Evolutionary conservation across 2,113 vertebrate species (phyloP), one percentile per base, ranked within the genome.

Genomic region (Myxocyprinus asiaticus): DNA sequence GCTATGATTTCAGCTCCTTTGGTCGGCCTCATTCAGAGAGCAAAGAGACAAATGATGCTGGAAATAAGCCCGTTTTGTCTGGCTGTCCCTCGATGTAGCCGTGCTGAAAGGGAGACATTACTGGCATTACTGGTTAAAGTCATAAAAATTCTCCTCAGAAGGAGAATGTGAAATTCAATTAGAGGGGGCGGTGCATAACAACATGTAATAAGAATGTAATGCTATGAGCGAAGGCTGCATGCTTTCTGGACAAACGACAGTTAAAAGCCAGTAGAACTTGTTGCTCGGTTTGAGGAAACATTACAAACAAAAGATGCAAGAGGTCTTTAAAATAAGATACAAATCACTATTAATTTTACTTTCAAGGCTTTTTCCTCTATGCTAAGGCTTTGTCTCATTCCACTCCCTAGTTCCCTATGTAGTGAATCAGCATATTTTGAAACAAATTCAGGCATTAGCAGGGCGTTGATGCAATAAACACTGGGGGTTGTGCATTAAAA

Each of bases 41-140:
- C 55, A 85, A 12, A 0, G 88, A 87, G 84, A 93, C 85, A 7
- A 93, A 93, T 0, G 91, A 90, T 47, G 86, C 83, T 0, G 91
- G 93, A 84, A 94, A 94, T 50, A 90, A 88, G 14, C 92, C 91
- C 65, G 80, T 89, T 84, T 88, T 90, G 67, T 90, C 79, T n/a
- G 92, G 89, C 61, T 93, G 89, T 22, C 87, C 89, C 85, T 94
- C 93, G 67, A 92, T 86, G 84, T 92, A 91, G 76, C 90, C 90
- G 48, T 86, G 88, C 92, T 94, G 88, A 55, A 75, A 87, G 48
- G 78, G 17, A 76, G 76, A 77, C 42, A 44, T 42, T 43, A n/a
- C 58, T 6, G 12, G 1, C n/a, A n/a, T n/a, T 3, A 44, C 44
- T 55, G 42, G 68, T 66, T 63, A 79, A 63, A 65, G n/a, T 53